These are phyloP conservation scores for Lampris megalopsis DNA, from an alignment of 2,113 vertebrate genomes.

Conservation along the genomic window DNA sequence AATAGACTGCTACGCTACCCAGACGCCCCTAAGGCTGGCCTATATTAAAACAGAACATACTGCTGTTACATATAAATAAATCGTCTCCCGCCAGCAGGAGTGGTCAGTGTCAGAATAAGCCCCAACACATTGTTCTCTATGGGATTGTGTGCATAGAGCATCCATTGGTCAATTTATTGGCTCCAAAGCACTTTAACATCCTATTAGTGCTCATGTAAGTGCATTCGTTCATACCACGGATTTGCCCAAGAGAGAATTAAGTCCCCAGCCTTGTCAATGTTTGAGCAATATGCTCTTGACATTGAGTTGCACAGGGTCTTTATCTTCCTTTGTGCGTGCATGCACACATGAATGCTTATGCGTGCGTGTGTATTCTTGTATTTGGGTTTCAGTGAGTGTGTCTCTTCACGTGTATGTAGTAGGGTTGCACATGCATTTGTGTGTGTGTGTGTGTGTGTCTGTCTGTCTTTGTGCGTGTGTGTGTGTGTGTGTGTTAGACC, in stretches of 20 bases:
- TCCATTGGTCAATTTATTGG: neutral
- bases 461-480: neutral
- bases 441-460: neutral
- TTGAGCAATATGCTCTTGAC: neutral
- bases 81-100: constrained; percentile 42
- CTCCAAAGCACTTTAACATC: constrained; percentile 11
- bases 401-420: no score
- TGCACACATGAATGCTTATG: constrained; percentile 5
- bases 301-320: constrained; percentile 4
- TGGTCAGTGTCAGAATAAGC: constrained; percentile 21
- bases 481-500: constrained; percentile 17
- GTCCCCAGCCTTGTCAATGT: neutral
- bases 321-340: constrained; percentile 6
- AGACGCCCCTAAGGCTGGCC: no score
- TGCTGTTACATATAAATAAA: constrained; percentile 64
- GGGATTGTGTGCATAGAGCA: neutral
- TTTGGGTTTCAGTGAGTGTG: neutral
- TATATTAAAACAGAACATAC: constrained; percentile 59
- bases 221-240: no score
- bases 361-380: neutral
- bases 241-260: neutral
- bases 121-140: constrained; percentile 1
- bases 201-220: no score
- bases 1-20: no score
- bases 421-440: neutral